phyloP scores from a whole-genome alignment of 2,113 vertebrate genomes.

The Zeus faber region DNA sequence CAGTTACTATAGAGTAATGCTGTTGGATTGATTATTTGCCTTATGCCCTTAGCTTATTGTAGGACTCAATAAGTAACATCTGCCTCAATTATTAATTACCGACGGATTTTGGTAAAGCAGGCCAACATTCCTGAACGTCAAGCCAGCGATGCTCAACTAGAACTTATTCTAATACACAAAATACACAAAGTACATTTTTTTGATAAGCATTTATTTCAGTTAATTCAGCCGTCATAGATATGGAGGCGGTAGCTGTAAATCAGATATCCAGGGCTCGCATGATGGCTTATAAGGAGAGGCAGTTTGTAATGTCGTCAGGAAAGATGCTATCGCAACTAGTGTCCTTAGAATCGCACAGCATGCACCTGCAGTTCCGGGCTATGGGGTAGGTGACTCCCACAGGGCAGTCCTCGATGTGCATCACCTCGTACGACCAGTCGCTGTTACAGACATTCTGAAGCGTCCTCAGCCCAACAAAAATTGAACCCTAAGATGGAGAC shows the following conservation, averaged over 20 bases:
- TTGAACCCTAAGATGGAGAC: no score
- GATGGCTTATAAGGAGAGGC: constrained; percentile 62
- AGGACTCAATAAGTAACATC: neutral
- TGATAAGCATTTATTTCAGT: no score
- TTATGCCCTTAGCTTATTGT: no score
- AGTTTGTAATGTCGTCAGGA: constrained; percentile 73
- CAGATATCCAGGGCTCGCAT: neutral
- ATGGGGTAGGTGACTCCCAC: constrained; percentile 78
- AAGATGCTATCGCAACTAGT: constrained; percentile 80
- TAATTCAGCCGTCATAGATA: no score
- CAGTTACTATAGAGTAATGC: neutral
- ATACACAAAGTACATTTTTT: no score
- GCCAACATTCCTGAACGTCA: constrained; percentile 15
- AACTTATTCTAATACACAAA: no score
- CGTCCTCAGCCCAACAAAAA: no score
- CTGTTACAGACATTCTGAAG: constrained; percentile 80
- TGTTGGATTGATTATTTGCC: no score
- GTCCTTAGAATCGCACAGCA: constrained; percentile 73
- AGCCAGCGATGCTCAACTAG: neutral
- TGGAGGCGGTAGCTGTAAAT: no score
- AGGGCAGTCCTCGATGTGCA: constrained; percentile 80
- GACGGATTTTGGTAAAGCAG: constrained; percentile 43
- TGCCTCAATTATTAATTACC: neutral
- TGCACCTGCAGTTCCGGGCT: constrained; percentile 83
- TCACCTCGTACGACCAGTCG: constrained; percentile 81